Percentiles rank a stretch among this genome's conserved stretches.
Evolutionary conservation across 1,140 invertebrate genomes (phyloP).

Genomic region (Drosophila lowei): DNA sequence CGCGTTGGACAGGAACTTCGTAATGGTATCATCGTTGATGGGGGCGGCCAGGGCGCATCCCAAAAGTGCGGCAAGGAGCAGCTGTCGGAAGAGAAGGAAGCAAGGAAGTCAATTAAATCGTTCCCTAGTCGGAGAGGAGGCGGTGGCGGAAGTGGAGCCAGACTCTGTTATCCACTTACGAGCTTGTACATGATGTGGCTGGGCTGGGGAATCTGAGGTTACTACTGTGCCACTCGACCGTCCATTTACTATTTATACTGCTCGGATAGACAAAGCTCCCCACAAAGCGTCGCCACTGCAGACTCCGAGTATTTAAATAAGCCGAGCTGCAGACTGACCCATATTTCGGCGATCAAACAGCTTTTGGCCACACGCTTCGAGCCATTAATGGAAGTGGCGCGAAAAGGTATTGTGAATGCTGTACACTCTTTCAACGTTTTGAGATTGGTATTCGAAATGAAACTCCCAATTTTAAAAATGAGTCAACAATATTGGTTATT

Average conservation of each 20-base stretch:
- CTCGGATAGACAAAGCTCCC: conserved; percentile 18
- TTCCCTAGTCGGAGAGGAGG: not conserved
- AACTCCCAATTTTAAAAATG: too few species aligned
- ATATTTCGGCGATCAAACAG: conserved; percentile 42
- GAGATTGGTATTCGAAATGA: not conserved
- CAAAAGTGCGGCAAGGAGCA: conserved; percentile 57
- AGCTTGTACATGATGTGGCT: conserved; percentile 64
- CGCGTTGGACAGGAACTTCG: conserved; percentile 37
- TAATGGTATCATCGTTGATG: conserved; percentile 35
- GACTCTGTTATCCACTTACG: conserved; percentile 45
- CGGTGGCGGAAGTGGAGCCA: too few species aligned
- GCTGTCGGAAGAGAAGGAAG: conserved; percentile 24
- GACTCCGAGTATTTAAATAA: conserved; percentile 51
- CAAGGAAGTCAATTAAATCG: conserved; percentile 21
- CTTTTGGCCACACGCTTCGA: conserved; percentile 38
- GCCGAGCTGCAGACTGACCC: conserved; percentile 42
- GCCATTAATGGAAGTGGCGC: conserved; percentile 40
- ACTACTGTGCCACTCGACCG: conserved; percentile 31
- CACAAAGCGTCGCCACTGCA: conserved; percentile 20
- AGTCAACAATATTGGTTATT: too few species aligned
- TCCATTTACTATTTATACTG: conserved; percentile 62
- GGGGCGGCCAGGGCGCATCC: conserved; percentile 46
- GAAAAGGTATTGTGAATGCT: not conserved
- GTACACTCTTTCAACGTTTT: conserved; percentile 7
- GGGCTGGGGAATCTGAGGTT: conserved; percentile 32